Conservation (phyloP, 2,888 invertebrate species). For the Cerastoderma edule region DNA sequence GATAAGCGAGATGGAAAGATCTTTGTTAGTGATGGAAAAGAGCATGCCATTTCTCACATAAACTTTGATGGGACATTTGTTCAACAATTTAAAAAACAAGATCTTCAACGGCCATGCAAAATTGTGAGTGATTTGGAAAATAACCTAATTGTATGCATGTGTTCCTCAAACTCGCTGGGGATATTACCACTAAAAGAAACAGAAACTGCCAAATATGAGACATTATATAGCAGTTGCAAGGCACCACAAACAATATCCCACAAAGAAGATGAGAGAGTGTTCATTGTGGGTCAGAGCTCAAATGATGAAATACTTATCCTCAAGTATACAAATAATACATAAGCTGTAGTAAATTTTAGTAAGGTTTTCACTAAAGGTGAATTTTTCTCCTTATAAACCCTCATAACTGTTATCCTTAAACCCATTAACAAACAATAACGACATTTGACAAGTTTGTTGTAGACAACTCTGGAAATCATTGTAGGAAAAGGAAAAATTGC, state of each 20-base stretch:
- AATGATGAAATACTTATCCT: constrained; percentile 3
- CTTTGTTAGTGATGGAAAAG: constrained; percentile 13
- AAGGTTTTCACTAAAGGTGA: too few relatives aligned
- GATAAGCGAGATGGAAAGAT: constrained; percentile 13
- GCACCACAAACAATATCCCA: constrained; percentile 15
- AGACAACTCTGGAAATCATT: too few relatives aligned
- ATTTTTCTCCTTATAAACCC: too few relatives aligned
- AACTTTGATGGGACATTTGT: neutral
- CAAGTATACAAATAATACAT: neutral
- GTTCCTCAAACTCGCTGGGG: constrained; percentile 5
- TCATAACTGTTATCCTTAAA: too few relatives aligned
- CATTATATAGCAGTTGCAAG: neutral
- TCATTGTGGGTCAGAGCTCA: constrained; percentile 2
- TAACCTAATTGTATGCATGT: constrained; percentile 10
- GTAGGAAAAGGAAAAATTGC: too few relatives aligned
- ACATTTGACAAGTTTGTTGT: too few relatives aligned
- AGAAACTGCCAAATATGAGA: neutral
- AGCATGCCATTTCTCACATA: constrained; percentile 8
- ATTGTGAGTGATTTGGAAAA: neutral
- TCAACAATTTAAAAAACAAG: neutral
- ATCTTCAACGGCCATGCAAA: constrained; percentile 20
- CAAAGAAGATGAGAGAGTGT: neutral
- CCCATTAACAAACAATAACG: too few relatives aligned
- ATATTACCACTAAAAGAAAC: neutral
- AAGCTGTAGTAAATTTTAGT: too few relatives aligned